Evolutionary conservation across 2,113 vertebrate species (phyloP).

Genomic region (Galeopterus variegatus): DNA sequence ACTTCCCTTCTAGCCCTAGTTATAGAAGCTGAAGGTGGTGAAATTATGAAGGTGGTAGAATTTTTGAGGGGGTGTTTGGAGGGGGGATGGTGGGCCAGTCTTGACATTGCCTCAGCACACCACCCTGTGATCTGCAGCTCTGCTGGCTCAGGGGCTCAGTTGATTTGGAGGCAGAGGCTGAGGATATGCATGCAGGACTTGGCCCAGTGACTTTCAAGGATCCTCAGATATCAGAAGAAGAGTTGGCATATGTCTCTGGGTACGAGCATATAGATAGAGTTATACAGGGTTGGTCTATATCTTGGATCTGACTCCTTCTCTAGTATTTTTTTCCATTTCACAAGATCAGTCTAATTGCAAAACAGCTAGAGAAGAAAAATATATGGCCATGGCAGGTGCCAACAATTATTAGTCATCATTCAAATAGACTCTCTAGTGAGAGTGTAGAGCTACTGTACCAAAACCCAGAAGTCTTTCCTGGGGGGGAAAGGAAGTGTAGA

Average conservation of each 20-base stretch:
- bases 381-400: no score
- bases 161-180: neutral
- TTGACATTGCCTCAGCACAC: accelerated
- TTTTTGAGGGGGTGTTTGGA: neutral
- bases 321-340: neutral
- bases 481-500: neutral
- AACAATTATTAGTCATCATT: neutral
- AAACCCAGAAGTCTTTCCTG: neutral
- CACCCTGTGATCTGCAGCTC: neutral
- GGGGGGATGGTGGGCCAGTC: no score
- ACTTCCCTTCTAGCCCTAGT: neutral
- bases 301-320: neutral
- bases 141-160: neutral
- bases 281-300: neutral
- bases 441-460: neutral
- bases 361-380: slow-evolving; percentile 4
- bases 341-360: neutral
- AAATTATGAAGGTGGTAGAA: neutral
- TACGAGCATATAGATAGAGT: neutral
- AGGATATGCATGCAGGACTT: accelerated
- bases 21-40: neutral
- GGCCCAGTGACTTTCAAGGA: neutral
- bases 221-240: neutral
- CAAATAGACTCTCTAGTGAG: neutral
- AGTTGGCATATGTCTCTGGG: neutral